Base-by-base conservation (phyloP, 2,888 invertebrate genomes). In the Alcis repandata region DNA sequence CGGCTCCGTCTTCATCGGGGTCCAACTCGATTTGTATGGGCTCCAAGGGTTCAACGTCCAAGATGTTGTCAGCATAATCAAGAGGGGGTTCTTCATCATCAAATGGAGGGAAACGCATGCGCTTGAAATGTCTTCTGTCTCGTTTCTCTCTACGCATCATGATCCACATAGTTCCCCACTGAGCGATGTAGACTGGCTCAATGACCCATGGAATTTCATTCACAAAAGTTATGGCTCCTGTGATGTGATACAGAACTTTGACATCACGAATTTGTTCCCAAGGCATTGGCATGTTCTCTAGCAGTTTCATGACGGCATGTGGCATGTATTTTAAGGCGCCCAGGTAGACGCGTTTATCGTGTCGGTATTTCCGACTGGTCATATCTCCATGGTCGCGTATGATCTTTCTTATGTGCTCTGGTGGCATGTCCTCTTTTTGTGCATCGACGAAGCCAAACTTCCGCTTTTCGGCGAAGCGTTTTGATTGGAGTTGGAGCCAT, bases 81-180 rank as follows among this genome's bases (percentile, higher is more conserved):
- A 99, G 92, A 0, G 99, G 99, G 51, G 99, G 99, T 93, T 99
- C 99, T 90, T 99, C 99, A 89, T 99, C 99, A 87, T 99, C 99
- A 87, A 99, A 99, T 0, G 99, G 99, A 13, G 99, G 99, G 87
- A 99, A 99, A 75, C 99, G 95, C 99, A 99, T 99, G 76, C 99
- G 94, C 89, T 99, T 99, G 87, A 99, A 99, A 88, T 99, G 99
- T 33, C 99, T 95, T 85, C 99, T 97, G 94, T 99, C 99, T 71
- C 99, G 95, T 89, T 99, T 99, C 85, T 99, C 99, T 76, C 99
- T 95, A 75, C 99, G 95, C 99, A 99, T 99, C 99, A 99, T 99
- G 76, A 99, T 99, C 99, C 99, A 99, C 99, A 99, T 99, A 0
- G 99, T 98, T 46, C 99, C 99, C 99, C 99, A 99, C 85, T 99